A percentile compares a stretch with the other conserved stretches of the same genome.
Evolutionary conservation across 2,797 vertebrate genomes (phyloP).

Genomic region (Vultur gryphus): DNA sequence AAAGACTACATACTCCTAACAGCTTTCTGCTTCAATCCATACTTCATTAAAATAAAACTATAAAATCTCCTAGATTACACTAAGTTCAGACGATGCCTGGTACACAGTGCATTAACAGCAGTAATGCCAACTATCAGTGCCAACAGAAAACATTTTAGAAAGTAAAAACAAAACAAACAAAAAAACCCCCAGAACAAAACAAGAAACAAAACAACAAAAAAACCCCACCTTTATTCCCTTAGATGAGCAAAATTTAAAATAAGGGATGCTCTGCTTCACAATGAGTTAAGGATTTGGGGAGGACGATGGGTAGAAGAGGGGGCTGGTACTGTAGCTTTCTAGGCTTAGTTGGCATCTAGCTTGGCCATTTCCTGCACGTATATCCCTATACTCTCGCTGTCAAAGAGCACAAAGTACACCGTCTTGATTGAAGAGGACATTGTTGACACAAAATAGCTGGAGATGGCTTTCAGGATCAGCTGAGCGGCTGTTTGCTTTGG

Average conservation of each 20-base stretch:
- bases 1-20: slow-evolving; percentile 70
- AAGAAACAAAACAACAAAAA: slow-evolving; percentile 37
- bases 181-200: slow-evolving; percentile 42
- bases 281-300: slow-evolving; percentile 45
- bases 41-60: slow-evolving; percentile 83
- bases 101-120: slow-evolving; percentile 81
- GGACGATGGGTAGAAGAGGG: not conserved
- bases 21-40: slow-evolving; percentile 65
- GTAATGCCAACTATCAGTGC: slow-evolving; percentile 83
- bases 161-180: slow-evolving; percentile 68
- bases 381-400: slow-evolving; percentile 98
- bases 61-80: slow-evolving; percentile 82
- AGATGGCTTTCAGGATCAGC: slow-evolving; percentile 97
- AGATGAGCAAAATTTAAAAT: slow-evolving; percentile 71
- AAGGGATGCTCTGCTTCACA: slow-evolving; percentile 67
- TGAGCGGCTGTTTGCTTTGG: slow-evolving; percentile 97
- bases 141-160: slow-evolving; percentile 76
- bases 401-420: slow-evolving; percentile 96
- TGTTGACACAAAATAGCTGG: slow-evolving; percentile 94
- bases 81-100: slow-evolving; percentile 75
- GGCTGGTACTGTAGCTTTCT: slow-evolving; percentile 35
- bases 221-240: slow-evolving; percentile 63
- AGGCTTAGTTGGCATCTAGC: slow-evolving; percentile 87
- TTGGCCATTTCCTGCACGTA: slow-evolving; percentile 99
- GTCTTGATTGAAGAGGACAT: slow-evolving; percentile 99